A percentile compares a stretch with the other conserved stretches of the same genome.
phyloP scores from a whole-genome alignment of 1,140 invertebrate genomes.

The Drosophila willistoni region DNA sequence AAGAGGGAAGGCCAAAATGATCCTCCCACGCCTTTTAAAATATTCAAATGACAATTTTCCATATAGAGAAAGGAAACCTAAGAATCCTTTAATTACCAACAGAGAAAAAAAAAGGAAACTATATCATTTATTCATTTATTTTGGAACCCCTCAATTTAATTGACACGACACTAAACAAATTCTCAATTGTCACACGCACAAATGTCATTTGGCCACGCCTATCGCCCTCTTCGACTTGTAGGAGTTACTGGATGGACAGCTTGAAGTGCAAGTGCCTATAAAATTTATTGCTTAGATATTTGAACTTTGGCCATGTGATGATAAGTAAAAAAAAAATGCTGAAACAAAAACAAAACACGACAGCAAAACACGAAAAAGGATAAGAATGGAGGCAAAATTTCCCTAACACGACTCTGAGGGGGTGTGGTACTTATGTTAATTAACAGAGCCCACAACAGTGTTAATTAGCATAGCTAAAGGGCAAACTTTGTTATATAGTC shows the following conservation, averaged over 20 bases:
- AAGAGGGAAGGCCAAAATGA: conserved; percentile 20
- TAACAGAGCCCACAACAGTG: conserved; percentile 1
- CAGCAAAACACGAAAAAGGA: conserved; percentile 1
- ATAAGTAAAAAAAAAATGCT: neutral
- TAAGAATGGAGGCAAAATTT: neutral
- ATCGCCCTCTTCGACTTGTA: neutral
- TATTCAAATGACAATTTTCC: conserved; percentile 72
- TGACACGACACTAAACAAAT: conserved; percentile 48
- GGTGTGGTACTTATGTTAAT: neutral
- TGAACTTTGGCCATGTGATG: conserved; percentile 15
- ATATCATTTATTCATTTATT: conserved; percentile 74
- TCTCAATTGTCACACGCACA: conserved; percentile 65
- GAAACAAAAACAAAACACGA: conserved; percentile 3
- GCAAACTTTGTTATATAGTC: neutral
- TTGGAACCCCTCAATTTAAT: conserved; percentile 54
- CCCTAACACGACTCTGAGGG: neutral
- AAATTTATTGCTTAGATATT: conserved; percentile 13
- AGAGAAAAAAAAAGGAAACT: conserved; percentile 1
- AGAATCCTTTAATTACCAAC: conserved; percentile 21
- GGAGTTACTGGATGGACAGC: neutral
- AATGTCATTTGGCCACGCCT: conserved; percentile 65
- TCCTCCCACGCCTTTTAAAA: conserved; percentile 61
- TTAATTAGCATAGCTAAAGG: conserved; percentile 2
- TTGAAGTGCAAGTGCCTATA: conserved; percentile 8
- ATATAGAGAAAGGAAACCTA: conserved; percentile 9